Percentiles rank a stretch among this genome's conserved stretches.
phyloP scores from a whole-genome alignment of 2,797 vertebrate genomes.

The Brachyrhaphis roseni region DNA sequence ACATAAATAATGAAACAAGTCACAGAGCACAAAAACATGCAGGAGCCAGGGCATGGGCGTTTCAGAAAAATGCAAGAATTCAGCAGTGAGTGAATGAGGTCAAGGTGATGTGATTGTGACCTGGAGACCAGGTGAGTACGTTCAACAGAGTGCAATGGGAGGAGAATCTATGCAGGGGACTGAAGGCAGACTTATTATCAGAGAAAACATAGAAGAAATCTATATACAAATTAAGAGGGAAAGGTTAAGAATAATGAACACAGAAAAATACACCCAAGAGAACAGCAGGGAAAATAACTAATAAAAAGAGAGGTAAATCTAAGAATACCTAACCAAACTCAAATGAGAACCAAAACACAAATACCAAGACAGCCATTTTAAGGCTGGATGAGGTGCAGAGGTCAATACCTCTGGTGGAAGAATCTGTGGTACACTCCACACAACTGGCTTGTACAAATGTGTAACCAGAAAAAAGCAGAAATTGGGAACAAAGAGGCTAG shows the following conservation, averaged over 20 bases:
- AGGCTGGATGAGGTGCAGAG: not conserved
- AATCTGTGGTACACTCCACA: not conserved
- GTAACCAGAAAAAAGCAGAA: not conserved
- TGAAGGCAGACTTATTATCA: not conserved
- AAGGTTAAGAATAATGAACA: not conserved
- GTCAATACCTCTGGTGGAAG: not conserved
- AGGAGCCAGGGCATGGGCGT: not conserved
- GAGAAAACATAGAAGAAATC: not conserved
- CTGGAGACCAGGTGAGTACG: not conserved
- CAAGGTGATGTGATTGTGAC: not conserved
- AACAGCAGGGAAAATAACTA: not conserved
- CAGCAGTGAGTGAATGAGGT: not conserved
- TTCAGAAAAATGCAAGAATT: not conserved
- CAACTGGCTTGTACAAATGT: not conserved
- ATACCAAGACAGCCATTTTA: not conserved
- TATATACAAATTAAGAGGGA: not conserved
- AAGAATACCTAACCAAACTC: not conserved
- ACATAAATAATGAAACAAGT: not conserved
- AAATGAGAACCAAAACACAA: not conserved
- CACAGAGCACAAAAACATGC: not conserved
- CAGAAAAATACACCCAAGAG: not conserved
- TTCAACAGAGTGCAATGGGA: not conserved
- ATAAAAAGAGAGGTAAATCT: not conserved
- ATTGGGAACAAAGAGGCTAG: not conserved
- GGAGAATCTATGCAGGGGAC: not conserved